phyloP scores from a whole-genome alignment of 2,113 vertebrate species.

The Eleginops maclovinus region DNA sequence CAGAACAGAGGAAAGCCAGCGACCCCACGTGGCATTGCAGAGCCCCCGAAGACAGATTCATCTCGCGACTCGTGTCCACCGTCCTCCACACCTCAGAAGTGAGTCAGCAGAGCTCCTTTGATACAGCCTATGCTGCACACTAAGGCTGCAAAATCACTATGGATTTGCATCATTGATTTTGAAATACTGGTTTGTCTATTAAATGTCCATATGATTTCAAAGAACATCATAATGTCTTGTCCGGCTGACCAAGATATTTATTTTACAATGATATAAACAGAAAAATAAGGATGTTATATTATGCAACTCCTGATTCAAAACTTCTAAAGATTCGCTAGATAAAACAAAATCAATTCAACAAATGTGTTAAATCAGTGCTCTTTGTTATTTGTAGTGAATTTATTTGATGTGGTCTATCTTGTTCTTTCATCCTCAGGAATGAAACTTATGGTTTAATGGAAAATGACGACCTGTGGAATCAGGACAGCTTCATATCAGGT shows the following conservation, averaged over 20 bases:
- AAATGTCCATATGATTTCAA: not conserved
- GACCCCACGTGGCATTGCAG: conserved; percentile 6
- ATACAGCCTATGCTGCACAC: not conserved
- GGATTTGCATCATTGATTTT: not conserved
- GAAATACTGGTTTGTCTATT: not conserved
- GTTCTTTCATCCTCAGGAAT: conserved; percentile 51
- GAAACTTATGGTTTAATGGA: conserved; percentile 36
- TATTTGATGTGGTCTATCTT: not conserved
- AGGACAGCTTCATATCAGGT: conserved; percentile 74
- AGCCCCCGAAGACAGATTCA: conserved; percentile 18
- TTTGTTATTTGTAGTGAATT: not conserved
- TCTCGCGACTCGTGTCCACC: conserved; percentile 8
- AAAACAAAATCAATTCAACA: no score
- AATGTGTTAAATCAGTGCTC: not conserved
- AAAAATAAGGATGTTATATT: not conserved
- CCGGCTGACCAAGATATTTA: not conserved
- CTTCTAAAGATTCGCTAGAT: not conserved
- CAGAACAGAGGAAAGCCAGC: not conserved
- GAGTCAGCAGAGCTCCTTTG: conserved; percentile 30
- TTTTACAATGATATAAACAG: not conserved
- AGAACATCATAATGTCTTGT: not conserved
- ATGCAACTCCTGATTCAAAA: not conserved
- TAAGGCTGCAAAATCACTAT: no score
- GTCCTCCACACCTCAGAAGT: conserved; percentile 85
- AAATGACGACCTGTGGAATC: conserved; percentile 45